Evolutionary conservation across 2,888 invertebrate species (phyloP).

Genomic region (Pyrochroa serraticornis): DNA sequence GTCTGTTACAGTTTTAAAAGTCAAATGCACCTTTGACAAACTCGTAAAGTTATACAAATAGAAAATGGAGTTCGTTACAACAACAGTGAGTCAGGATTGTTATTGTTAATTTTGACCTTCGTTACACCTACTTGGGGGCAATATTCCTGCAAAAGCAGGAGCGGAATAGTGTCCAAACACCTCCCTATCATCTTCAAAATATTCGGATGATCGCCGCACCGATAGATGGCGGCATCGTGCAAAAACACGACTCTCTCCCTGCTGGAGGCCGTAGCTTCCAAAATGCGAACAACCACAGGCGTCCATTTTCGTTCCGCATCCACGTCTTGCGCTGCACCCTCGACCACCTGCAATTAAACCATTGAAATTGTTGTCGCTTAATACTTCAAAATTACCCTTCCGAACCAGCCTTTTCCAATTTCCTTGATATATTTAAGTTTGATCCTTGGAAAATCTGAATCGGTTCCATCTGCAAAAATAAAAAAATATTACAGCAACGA

Average conservation of each 20-base stretch:
- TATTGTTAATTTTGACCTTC: no score
- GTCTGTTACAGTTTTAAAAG: no score
- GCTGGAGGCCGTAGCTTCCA: conserved; percentile 78
- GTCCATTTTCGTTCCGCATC: conserved; percentile 52
- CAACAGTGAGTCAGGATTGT: no score
- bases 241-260: conserved; percentile 79
- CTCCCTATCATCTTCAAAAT: conserved; percentile 74
- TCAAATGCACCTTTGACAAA: no score
- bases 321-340: conserved; percentile 70
- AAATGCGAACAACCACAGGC: conserved; percentile 79
- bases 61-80: neutral
- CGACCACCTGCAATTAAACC: conserved; percentile 68
- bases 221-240: conserved; percentile 75
- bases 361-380: neutral
- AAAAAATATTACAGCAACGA: neutral
- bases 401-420: conserved; percentile 86
- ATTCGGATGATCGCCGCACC: conserved; percentile 74
- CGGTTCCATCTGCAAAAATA: conserved; percentile 56
- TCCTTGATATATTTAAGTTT: conserved; percentile 82
- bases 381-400: conserved; percentile 61
- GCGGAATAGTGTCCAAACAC: conserved; percentile 80
- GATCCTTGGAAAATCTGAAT: conserved; percentile 73
- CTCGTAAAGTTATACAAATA: neutral
- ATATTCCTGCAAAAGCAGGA: conserved; percentile 77
- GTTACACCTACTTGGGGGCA: conserved; percentile 64